Base-by-base conservation (phyloP, 2,888 invertebrate genomes). In the Microplitis manilae region DNA sequence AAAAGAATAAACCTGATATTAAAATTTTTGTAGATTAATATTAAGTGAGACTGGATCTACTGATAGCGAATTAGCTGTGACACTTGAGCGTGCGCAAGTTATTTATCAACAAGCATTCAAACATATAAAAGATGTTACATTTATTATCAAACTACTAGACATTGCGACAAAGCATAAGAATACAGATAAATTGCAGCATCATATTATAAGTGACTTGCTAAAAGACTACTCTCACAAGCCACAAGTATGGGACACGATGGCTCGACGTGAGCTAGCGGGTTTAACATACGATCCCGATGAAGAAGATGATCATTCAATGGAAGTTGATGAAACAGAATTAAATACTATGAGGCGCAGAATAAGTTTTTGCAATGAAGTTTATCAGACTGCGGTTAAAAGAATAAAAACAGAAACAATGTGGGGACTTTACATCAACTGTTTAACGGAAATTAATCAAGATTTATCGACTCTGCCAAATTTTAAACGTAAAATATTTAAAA, bases 91-190 rank as follows among this genome's bases (percentile, higher is more conserved):
- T 80, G 93, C 93, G 39, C 91, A 92, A 76, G 89, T 93, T 9
- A 91, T 94, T 64, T 94, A 94, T 90, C 91, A 91, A 74, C 92
- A 93, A 87, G 93, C 93, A 8, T 87, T 92, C 38, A 92, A 92
- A 78, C 92, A 91, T 79, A 90, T 94, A 6, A 89, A 90, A 17
- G 91, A 93, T 82, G 88, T 93, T 2, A 89, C 90, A 38, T 93
- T 93, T 79, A 89, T 93, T n/a, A 91, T 94, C 30, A 91, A 93
- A 80, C 83, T 95, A 40, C 90, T 94, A 62, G 92, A 93, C 68
- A 87, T 93, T 41, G 89, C 93, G 9, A 91, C 92, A 77, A 90
- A 92, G 79, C 93, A 93, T 90, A 90, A 91, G 59, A 92, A 94
- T 81, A 93, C 94, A 0, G 90, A 91, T 9, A 87, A 90, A 30